Evolutionary conservation across 2,888 invertebrate species (phyloP).

Genomic region (Ellobium chinense): DNA sequence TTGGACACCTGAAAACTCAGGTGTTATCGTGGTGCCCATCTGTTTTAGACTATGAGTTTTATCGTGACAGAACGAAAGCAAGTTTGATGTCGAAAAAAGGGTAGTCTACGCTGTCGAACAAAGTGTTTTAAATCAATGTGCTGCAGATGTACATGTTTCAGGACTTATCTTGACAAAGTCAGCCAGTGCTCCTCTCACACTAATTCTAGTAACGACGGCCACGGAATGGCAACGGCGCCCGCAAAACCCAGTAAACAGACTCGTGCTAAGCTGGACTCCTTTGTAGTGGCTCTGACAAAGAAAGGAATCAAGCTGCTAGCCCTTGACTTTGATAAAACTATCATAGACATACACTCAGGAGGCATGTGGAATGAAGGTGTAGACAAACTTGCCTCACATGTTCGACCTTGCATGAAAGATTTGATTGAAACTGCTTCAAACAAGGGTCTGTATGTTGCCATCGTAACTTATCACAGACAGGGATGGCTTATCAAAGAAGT

Average conservation of each 20-base stretch:
- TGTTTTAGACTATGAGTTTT: no score
- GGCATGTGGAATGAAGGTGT: constrained; percentile 71
- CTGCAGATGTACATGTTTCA: no score
- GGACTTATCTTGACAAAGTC: no score
- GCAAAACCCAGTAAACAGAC: constrained; percentile 39
- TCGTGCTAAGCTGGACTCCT: constrained; percentile 38
- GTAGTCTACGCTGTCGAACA: no score
- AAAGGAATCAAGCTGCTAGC: constrained; percentile 73
- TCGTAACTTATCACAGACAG: constrained; percentile 75
- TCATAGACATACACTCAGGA: constrained; percentile 73
- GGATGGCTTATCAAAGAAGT: constrained; percentile 71
- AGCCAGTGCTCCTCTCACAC: no score
- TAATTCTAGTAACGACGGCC: no score
- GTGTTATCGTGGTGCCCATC: no score
- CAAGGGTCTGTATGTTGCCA: constrained; percentile 64
- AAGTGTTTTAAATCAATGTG: no score
- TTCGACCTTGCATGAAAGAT: constrained; percentile 72
- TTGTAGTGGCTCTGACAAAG: constrained; percentile 52
- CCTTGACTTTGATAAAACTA: constrained; percentile 75
- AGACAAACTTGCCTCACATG: constrained; percentile 65
- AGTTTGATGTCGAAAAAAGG: no score
- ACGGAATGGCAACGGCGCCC: constrained; percentile 36
- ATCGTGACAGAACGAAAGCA: no score
- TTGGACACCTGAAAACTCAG: no score
- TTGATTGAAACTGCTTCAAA: constrained; percentile 67